Evolutionary conservation across 2,797 vertebrate genomes (phyloP).

Genomic region (Sebastes melanostomus): DNA sequence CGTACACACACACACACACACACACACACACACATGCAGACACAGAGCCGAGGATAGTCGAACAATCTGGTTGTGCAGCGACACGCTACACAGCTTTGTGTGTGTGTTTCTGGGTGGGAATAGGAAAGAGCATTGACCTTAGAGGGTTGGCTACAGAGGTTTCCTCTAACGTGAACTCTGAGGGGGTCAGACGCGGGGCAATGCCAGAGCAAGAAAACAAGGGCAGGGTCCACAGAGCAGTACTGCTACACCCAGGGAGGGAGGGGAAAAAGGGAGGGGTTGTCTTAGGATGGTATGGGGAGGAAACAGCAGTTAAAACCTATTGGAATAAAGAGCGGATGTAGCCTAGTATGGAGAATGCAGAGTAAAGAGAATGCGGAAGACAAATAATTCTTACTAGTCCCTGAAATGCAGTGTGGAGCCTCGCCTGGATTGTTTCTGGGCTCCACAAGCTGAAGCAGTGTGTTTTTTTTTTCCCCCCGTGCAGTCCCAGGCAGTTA

Average conservation of each 20-base stretch:
- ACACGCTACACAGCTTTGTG: conserved; percentile 30
- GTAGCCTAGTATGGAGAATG: conserved; percentile 36
- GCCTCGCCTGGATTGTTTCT: conserved; percentile 25
- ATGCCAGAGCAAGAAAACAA: conserved; percentile 70
- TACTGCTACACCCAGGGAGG: conserved; percentile 42
- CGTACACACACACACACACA: neutral
- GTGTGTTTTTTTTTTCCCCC: neutral
- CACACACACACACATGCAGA: conserved; percentile 11
- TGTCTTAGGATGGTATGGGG: conserved; percentile 36
- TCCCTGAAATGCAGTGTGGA: conserved; percentile 24
- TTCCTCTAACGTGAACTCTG: conserved; percentile 77
- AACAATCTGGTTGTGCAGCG: conserved; percentile 19
- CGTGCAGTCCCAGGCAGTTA: conserved; percentile 3
- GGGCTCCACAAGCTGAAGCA: conserved; percentile 23
- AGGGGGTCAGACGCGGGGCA: conserved; percentile 76
- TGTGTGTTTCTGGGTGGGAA: conserved; percentile 58
- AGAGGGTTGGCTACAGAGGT: conserved; percentile 61
- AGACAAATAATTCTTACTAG: conserved; percentile 31
- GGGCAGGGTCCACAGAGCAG: conserved; percentile 62
- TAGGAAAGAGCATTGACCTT: conserved; percentile 74
- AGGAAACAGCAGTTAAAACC: conserved; percentile 35
- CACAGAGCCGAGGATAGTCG: conserved; percentile 5
- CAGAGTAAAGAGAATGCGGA: conserved; percentile 44
- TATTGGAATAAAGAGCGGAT: conserved; percentile 51
- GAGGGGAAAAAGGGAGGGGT: conserved; percentile 49